Evolutionary conservation across 2,797 vertebrate species (phyloP), one percentile per base, ranked within the genome.

Genomic region (Pseudochromis fuscus): DNA sequence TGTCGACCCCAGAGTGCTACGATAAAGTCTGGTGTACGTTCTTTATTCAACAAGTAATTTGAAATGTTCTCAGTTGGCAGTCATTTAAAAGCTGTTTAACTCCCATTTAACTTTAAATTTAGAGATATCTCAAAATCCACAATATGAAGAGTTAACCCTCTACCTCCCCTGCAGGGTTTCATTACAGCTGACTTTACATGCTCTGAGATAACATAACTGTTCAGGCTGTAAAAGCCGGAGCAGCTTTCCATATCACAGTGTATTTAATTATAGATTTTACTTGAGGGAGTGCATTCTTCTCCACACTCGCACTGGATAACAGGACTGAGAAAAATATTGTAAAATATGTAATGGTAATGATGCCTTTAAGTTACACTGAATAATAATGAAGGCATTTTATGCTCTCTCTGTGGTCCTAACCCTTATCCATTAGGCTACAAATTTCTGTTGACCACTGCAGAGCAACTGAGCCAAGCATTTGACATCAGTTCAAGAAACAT

Each of bases 241-340:
- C 66, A 66, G 37, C 42, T 73, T 49, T 69, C 46, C 65, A 62
- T 58, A 66, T 67, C 52, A 55, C 23, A 40, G 33, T 51, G 44
- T 2, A 75, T 77, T 82, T 75, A 72, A 79, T 76, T 81, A 46
- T 53, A 33, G 9, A 25, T 79, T 75, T 76, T 73, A 66, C 28
- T 67, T 52, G 13, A 63, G 46, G 40, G 61, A 55, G 50, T 52
- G 25, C 21, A 37, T 58, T 70, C 78, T 31, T 9, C 51, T 64
- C 53, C 19, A 27, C 16, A 24, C 27, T 68, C 48, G 67, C 37
- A 67, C 2, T 18, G 51, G 40, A 70, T 59, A 75, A 60, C 16
- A 61, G 67, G 59, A 58, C 16, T 9, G n/a, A 42, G 46, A 42
- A 66, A 72, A 67, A 72, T 67, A 70, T 18, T 63, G 61, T 67